Conservation (phyloP, 1,140 invertebrate species). For the Adoxophyes honmai region DNA sequence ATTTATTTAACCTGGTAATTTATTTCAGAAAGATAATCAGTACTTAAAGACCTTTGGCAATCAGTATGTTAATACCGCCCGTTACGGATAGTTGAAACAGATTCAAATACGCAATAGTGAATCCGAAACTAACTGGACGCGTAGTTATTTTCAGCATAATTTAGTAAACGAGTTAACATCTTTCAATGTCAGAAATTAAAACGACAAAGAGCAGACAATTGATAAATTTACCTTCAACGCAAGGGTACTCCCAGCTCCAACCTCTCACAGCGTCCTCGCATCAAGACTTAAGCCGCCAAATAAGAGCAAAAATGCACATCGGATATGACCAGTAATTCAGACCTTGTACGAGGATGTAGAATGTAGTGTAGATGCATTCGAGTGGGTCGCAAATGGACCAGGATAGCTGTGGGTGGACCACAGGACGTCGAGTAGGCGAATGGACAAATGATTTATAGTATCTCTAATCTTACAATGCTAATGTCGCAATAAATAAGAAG, state of each 20-base stretch:
- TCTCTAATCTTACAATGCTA: conserved; percentile 34
- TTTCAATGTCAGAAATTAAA: background rate
- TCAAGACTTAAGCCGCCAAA: conserved; percentile 22
- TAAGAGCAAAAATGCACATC: conserved; percentile 18
- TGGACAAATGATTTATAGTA: conserved; percentile 35
- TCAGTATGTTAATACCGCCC: too few species aligned
- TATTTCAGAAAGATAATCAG: too few species aligned
- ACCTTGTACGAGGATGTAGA: conserved; percentile 9
- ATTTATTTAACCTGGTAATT: too few species aligned
- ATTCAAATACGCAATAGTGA: too few species aligned
- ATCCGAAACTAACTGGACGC: too few species aligned
- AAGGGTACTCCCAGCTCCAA: conserved; percentile 16
- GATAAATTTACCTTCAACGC: conserved; percentile 16
- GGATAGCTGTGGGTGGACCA: conserved; percentile 23
- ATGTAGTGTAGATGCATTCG: conserved; percentile 6
- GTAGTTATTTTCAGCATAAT: too few species aligned
- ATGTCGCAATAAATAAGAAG: conserved; percentile 28
- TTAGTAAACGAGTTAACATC: too few species aligned
- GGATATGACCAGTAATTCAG: conserved; percentile 5
- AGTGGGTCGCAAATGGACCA: conserved; percentile 29
- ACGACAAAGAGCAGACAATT: background rate
- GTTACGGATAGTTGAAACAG: too few species aligned
- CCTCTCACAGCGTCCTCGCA: conserved; percentile 4
- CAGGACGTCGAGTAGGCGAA: conserved; percentile 29
- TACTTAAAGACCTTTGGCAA: too few species aligned